Base-by-base conservation (phyloP, 2,113 vertebrate species). In the Indri indri region DNA sequence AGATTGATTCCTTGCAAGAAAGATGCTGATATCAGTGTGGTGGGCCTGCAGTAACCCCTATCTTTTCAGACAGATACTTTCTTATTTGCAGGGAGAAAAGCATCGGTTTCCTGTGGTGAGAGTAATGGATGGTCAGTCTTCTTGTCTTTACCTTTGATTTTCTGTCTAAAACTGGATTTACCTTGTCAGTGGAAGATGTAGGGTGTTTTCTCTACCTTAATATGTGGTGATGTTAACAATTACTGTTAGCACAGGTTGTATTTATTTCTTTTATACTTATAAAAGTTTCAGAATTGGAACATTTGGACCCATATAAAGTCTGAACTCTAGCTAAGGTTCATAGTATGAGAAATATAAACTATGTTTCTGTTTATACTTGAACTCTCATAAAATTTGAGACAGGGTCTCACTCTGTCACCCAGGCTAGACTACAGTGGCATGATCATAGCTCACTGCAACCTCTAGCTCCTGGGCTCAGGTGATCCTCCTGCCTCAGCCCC, bases 201-300 rank as follows among this genome's bases (percentile, higher is more conserved):
- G 23, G 27, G 42, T 40, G 42, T 74, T 68, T 93, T 61, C 22
- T 77, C 61, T 54, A 22, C 42, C 42, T 94, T 91, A 87, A 71
- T 80, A 84, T 50, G 32, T 47, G 30, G 27, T 80, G 42, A 80
- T 40, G 52, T 50, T 83, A 63, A 52, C 50, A 93, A 3, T 83
- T 89, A 50, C 68, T 90, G 13, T 79, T 50, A 57, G 22, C 20
- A 7, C 17, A 71, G 25, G 23, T 83, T 57, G 42, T 42, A 50
- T 79, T 77, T 76, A 17, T 86, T 65, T 77, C 3, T 90, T 79
- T 22, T 80, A 88, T 85, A 47, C 22, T 73, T 96, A 59, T 1
- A 63, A 79, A 91, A 79, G 66, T 86, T 97, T 84, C 77, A 63
- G 42, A 68, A 37, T 94, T 89, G 20, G 45, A 70, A 73, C 59